Evolutionary conservation across 2,888 invertebrate genomes (phyloP), one percentile per base, ranked within the genome.

Genomic region (Pseudococcus jackbeardsleyi): DNA sequence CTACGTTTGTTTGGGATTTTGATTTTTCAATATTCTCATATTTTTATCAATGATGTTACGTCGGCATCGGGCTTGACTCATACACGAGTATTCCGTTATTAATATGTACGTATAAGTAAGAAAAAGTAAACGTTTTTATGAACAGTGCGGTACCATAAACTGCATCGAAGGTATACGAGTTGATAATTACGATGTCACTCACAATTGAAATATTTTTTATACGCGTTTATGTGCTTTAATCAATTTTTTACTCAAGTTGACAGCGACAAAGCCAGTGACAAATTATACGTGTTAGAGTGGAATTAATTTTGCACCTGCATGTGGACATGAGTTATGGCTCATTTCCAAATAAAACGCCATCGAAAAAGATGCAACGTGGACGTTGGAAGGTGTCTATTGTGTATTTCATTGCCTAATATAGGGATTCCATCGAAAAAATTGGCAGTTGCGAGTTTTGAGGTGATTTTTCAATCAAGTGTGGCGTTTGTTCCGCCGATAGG

Each of bases 81-180:
- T 19, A 59, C 9, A n/a, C n/a, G 7, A 22, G 22, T 22, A 64
- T 22, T n/a, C 59, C 22, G 22, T 64, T 64, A 59, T 59, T n/a
- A 59, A 59, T 6, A 59, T n/a, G 59, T 19, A 64, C 7, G 22
- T 64, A 64, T 64, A 22, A 17, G 7, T 50, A 12, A 8, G n/a
- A 59, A 59, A 59, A 59, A 59, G 59, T n/a, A 59, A 59, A 59
- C 59, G 59, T 59, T n/a, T 59, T 59, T 7, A n/a, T n/a, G 59
- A 7, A 7, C n/a, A 59, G 48, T 42, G 4, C n/a, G 0, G 17
- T 8, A 59, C n/a, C 59, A n/a, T 59, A 59, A 59, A 19, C 3
- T 59, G 8, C n/a, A 7, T 59, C 48, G 48, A 12, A 50, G 48
- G 11, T 15, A 50, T 50, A 54, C n/a, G 54, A 54, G 54, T n/a